Base-by-base conservation (phyloP, 2,113 vertebrate species). In the Furnarius figulus region DNA sequence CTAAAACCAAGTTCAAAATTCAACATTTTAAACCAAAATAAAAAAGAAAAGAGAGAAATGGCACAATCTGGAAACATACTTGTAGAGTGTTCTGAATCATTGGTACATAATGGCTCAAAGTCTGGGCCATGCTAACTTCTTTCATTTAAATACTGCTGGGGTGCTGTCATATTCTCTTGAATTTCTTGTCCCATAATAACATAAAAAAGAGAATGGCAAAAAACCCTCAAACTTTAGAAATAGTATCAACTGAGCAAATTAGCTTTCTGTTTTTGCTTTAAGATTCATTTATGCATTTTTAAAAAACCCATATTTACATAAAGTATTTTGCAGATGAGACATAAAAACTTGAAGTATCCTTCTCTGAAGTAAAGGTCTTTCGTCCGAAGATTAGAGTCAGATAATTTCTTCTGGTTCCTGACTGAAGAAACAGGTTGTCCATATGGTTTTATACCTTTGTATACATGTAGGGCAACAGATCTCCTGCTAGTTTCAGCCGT, bases 401-500 rank as follows among this genome's bases (percentile, higher is more conserved):
- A 47, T 37, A 61, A 35, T 79, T 79, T 83, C 40, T 76, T 79
- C 49, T 73, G 24, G 1, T 55, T 71, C 33, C 12, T 53, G 2
- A 55, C 35, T 17, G 13, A 63, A 76, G n/a, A 31, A 65, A 83
- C 80, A 56, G 7, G 20, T 16, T 44, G 5, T 6, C 8, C 10
- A 9, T 42, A 15, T 30, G 25, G 2, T 35, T 82, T 82, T 83
- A 42, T 85, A 31, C 22, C 8, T 80, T 66, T 37, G 4, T 39
- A 35, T 4, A 3, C 25, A 33, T 0, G 1, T 4, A 56, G 8
- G 7, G 7, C 62, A 79, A 47, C 25, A 59, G 31, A 56, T 4
- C 5, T 70, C 10, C 17, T 79, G 5, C n/a, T 61, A 40, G 8
- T 28, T 56, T 40, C 40, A 85, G 23, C 20, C 33, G 12, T 8